Base-by-base conservation (phyloP, 2,113 vertebrate species). In the Antennarius striatus region DNA sequence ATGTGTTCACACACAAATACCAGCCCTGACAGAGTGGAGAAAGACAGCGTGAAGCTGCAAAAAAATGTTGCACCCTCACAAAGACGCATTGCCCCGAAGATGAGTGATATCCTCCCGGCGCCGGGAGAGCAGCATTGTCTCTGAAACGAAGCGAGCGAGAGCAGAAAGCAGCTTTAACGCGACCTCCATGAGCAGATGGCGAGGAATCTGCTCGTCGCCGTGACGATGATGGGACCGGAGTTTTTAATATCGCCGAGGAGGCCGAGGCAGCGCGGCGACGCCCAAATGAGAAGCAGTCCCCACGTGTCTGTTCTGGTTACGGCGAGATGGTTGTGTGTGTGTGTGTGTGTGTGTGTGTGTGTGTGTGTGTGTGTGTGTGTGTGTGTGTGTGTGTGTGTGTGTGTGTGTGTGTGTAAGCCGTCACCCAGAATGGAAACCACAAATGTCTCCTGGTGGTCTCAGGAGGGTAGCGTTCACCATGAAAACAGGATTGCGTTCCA, bases 221-320 rank as follows among this genome's bases (percentile, higher is more conserved):
- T 83, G 78, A 85, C 87, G 88, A 82, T 85, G 85, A 89, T 87
- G 58, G 68, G 79, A 78, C 68, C 53, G 63, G 82, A 88, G 77
- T 77, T 86, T 84, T 90, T 87, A 85, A 90, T 89, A 87, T 77
- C 68, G 73, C 40, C 72, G 73, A 77, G 70, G 65, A 77, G 80
- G 76, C 73, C 68, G 22, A 67, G 77, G 71, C 75, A 83, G 76
- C 14, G 66, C 72, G 45, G 70, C 78, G 79, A 82, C 81, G 80
- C 80, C 86, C 77, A 75, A 86, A 89, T 77, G 86, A 85, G 81
- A 85, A 77, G 78, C 83, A 85, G 81, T 60, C 80, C 66, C 67
- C 85, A 77, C 64, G 59, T 63, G 86, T 86, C 86, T 74, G 81
- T 81, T 85, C 79, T 15, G 2, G 83, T 89, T 87, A 89, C 55